Percentiles rank a stretch among this genome's conserved stretches.
Conservation (phyloP, 2,797 vertebrate genomes). For the Hemitrygon akajei region DNA sequence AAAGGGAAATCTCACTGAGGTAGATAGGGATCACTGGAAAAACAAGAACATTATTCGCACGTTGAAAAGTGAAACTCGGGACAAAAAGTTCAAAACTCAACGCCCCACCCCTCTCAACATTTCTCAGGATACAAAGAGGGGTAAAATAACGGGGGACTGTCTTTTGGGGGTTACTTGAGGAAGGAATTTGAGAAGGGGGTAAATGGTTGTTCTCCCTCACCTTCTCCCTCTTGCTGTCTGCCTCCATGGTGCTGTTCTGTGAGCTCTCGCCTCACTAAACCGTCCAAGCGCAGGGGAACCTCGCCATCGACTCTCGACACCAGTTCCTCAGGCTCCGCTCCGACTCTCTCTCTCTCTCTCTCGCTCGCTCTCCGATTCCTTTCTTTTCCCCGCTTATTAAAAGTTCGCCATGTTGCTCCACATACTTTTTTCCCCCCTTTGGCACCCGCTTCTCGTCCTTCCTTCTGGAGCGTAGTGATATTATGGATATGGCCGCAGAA, state of each 20-base stretch:
- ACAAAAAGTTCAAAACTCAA: not conserved
- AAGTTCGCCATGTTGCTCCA: slow-evolving; percentile 32
- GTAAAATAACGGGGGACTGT: not conserved
- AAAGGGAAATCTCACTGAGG: not conserved
- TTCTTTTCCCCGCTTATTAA: not conserved
- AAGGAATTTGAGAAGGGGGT: too few species aligned
- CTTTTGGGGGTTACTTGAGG: too few species aligned
- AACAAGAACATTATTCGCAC: not conserved
- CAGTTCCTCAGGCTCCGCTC: not conserved
- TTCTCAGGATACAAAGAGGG: not conserved
- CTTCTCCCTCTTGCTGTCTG: slow-evolving; percentile 18
- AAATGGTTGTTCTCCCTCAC: not conserved
- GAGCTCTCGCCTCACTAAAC: not conserved
- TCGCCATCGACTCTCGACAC: not conserved
- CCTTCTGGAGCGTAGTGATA: not conserved
- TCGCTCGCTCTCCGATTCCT: not conserved
- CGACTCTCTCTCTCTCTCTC: too few species aligned
- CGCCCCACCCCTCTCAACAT: slow-evolving; percentile 8
- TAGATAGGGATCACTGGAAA: not conserved
- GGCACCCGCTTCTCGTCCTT: slow-evolving; percentile 2
- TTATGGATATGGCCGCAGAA: slow-evolving; percentile 20
- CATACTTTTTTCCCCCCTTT: not conserved
- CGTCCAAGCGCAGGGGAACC: not conserved
- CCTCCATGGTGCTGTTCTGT: not conserved
- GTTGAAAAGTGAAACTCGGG: not conserved